phyloP scores from a whole-genome alignment of 2,797 vertebrate species.

The Peromyscus attwateri region DNA sequence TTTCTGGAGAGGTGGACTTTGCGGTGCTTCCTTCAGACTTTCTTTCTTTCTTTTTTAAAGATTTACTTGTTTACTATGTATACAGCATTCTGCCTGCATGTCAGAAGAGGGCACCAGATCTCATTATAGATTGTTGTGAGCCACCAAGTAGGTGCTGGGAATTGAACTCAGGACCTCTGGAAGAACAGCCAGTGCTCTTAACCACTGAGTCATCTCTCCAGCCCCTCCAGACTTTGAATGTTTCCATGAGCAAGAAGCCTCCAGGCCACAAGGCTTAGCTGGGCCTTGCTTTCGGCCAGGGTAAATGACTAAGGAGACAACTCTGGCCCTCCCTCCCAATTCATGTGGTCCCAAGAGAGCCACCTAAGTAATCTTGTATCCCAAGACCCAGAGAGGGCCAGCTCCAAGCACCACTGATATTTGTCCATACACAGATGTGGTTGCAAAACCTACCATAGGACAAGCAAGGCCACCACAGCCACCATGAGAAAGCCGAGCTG shows the following conservation, averaged over 20 bases:
- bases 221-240: background rate
- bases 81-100: background rate
- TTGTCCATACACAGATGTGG: constrained; percentile 85
- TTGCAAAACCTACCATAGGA: constrained; percentile 86
- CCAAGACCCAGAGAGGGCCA: constrained; percentile 56
- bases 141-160: background rate
- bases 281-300: background rate
- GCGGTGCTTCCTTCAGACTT: background rate
- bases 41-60: background rate
- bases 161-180: background rate
- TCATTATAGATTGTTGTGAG: background rate
- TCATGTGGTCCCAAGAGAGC: background rate
- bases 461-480: constrained; percentile 87
- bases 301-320: background rate
- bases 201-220: background rate
- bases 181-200: background rate
- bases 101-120: background rate
- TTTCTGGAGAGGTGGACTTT: background rate
- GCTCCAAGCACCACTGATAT: constrained; percentile 80
- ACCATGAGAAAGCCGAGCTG: constrained; percentile 88
- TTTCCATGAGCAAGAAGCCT: background rate
- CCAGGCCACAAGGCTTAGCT: background rate
- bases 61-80: background rate
- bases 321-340: accelerated
- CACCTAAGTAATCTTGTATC: constrained; percentile 76